Conservation (phyloP, 2,113 vertebrate species). For the Corydoras sp. region DNA sequence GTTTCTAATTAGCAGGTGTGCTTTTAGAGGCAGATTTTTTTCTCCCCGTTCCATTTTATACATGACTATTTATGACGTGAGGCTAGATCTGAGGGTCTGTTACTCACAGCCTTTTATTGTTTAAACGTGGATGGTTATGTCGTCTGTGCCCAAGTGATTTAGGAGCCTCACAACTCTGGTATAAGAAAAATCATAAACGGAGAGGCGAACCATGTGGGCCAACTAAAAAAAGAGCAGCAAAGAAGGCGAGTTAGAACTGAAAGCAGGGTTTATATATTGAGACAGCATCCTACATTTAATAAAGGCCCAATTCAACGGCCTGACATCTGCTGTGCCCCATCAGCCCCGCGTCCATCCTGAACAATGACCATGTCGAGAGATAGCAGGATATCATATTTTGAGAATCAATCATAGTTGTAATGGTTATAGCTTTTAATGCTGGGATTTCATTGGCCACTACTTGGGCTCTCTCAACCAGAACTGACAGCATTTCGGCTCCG, state of each 20-base stretch:
- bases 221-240: slow-evolving; percentile 74
- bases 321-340: slow-evolving; percentile 28
- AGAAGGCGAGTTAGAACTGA: slow-evolving; percentile 46
- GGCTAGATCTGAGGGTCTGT: slow-evolving; percentile 91
- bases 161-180: slow-evolving; percentile 84
- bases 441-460: slow-evolving; percentile 1
- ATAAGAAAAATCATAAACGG: slow-evolving; percentile 93
- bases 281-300: background rate
- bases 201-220: slow-evolving; percentile 95
- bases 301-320: slow-evolving; percentile 5
- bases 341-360: slow-evolving; percentile 14
- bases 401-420: slow-evolving; percentile 15
- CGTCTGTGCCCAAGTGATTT: slow-evolving; percentile 94
- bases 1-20: slow-evolving; percentile 99
- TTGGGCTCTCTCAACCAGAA: background rate
- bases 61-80: slow-evolving; percentile 99
- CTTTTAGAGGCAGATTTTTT: slow-evolving; percentile 80
- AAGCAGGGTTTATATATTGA: no score
- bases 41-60: slow-evolving; percentile 74
- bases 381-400: slow-evolving; percentile 19
- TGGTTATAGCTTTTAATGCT: slow-evolving; percentile 18
- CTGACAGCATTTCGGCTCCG: slow-evolving; percentile 7
- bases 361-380: slow-evolving; percentile 27
- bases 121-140: slow-evolving; percentile 91
- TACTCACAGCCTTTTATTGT: slow-evolving; percentile 97